phyloP scores from a whole-genome alignment of 2,113 vertebrate species.

The Engystomops pustulosus region DNA sequence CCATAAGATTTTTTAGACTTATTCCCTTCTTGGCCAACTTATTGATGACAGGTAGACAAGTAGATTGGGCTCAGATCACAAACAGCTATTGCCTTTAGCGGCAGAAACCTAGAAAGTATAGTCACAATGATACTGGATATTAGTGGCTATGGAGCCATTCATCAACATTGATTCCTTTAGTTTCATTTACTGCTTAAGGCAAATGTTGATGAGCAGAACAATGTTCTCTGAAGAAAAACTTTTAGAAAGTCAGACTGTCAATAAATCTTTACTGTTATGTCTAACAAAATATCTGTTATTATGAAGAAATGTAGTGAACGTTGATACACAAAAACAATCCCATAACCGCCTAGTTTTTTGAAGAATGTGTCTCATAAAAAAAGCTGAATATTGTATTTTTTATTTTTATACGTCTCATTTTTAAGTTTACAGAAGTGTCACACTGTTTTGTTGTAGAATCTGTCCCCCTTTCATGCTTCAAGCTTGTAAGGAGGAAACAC shows the following conservation, averaged over 20 bases:
- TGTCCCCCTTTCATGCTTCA: too few species aligned
- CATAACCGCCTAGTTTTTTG: neutral
- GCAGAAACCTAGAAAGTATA: neutral
- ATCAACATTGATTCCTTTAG: neutral
- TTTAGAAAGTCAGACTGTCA: neutral
- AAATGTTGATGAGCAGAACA: neutral
- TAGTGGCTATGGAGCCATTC: neutral
- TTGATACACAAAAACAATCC: neutral
- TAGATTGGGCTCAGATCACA: neutral
- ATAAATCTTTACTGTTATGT: slow-evolving; percentile 1
- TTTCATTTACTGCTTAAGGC: neutral
- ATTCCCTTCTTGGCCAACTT: neutral
- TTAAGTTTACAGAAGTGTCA: neutral
- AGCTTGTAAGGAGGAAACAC: neutral
- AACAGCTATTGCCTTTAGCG: neutral
- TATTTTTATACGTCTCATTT: neutral
- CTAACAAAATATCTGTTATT: neutral
- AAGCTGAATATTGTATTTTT: neutral
- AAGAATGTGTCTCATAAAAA: neutral
- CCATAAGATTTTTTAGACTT: too few species aligned
- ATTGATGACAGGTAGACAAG: slow-evolving; percentile 1
- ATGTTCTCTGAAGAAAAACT: slow-evolving; percentile 7
- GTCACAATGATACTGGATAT: neutral
- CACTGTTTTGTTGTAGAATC: neutral
- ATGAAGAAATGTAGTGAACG: neutral